A percentile compares a stretch with the other conserved stretches of the same genome.
These are phyloP conservation scores for Trypoxylus dichotomus DNA, from an alignment of 1,140 invertebrate genomes.

Conservation along the genomic window DNA sequence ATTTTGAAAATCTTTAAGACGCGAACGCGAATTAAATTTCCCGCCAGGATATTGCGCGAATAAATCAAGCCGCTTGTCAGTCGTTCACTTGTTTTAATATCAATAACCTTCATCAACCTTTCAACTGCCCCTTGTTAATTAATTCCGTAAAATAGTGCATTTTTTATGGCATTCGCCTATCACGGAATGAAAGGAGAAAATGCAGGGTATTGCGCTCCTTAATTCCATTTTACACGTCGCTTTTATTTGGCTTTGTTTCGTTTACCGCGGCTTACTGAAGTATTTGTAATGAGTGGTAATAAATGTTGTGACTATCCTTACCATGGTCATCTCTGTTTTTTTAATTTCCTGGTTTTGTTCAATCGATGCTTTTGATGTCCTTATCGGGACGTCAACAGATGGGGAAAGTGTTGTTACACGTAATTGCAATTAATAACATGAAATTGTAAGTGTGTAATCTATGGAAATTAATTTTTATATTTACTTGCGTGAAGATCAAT, in stretches of 20 bases:
- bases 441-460: neutral
- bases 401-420: neutral
- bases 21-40: conserved; percentile 43
- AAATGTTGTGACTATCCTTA: no score
- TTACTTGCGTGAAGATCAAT: neutral
- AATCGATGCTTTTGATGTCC: neutral
- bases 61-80: conserved; percentile 44
- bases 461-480: conserved; percentile 2
- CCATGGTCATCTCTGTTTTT: no score
- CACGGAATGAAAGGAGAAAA: no score
- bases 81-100: conserved; percentile 46
- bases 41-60: conserved; percentile 46
- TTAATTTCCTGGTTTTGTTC: neutral
- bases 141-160: conserved; percentile 25
- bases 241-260: neutral
- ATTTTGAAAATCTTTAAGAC: conserved; percentile 46
- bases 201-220: no score
- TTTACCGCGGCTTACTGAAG: neutral
- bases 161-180: neutral
- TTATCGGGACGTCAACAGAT: conserved; percentile 14
- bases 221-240: neutral
- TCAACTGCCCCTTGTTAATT: conserved; percentile 4
- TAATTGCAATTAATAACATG: conserved; percentile 11
- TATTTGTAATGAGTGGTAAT: neutral
- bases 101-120: conserved; percentile 37